These are phyloP conservation scores for Drosophila mojavensis DNA, from an alignment of 1,140 invertebrate species.

Conservation along the genomic window DNA sequence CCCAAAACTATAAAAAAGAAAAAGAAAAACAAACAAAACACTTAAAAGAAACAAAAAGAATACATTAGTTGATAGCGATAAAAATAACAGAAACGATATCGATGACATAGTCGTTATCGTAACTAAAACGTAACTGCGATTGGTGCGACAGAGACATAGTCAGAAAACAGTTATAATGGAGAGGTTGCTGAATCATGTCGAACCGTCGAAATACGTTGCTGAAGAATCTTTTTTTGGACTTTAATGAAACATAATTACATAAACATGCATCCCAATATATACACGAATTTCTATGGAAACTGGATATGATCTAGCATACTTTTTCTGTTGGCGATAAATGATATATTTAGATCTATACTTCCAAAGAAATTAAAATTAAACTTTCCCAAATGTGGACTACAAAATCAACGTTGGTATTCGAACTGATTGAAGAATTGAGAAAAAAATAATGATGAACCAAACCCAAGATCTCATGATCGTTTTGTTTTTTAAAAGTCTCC, in stretches of 20 bases:
- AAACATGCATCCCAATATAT: neutral
- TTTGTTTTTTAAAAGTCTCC: conserved; percentile 62
- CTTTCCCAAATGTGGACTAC: conserved; percentile 34
- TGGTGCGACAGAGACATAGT: conserved; percentile 71
- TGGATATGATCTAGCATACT: conserved; percentile 20
- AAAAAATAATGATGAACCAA: neutral
- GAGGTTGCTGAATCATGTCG: conserved; percentile 71
- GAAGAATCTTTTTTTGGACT: conserved; percentile 74
- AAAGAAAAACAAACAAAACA: conserved; percentile 11
- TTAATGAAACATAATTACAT: conserved; percentile 40
- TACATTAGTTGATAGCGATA: conserved; percentile 44
- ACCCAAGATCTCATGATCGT: conserved; percentile 40
- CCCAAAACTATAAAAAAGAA: conserved; percentile 33
- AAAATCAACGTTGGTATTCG: conserved; percentile 54
- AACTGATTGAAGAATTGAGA: conserved; percentile 21
- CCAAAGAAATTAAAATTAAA: conserved; percentile 64
- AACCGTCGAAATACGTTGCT: conserved; percentile 79
- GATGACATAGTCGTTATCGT: conserved; percentile 32
- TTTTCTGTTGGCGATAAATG: conserved; percentile 33
- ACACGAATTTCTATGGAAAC: conserved; percentile 1
- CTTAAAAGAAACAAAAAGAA: conserved; percentile 19
- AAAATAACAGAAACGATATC: conserved; percentile 6
- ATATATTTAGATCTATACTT: conserved; percentile 18
- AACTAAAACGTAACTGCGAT: conserved; percentile 58
- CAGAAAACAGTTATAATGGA: conserved; percentile 33